A percentile compares a stretch with the other conserved stretches of the same genome.
Evolutionary conservation across 2,797 vertebrate genomes (phyloP).

Genomic region (Anomalospiza imberbis): DNA sequence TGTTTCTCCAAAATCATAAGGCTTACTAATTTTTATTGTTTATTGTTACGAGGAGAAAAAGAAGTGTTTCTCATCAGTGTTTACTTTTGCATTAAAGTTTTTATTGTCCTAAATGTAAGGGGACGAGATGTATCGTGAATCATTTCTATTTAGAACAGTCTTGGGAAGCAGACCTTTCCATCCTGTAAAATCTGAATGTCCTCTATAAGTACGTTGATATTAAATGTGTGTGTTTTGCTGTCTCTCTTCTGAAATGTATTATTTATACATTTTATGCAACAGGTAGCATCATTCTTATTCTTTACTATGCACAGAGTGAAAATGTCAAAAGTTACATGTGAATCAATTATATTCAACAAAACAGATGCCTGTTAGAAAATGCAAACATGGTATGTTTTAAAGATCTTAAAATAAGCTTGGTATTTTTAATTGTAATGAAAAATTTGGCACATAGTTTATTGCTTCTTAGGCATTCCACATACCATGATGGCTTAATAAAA

Average conservation of each 20-base stretch:
- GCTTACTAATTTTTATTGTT: background rate
- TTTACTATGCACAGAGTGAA: constrained; percentile 50
- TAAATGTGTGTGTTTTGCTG: background rate
- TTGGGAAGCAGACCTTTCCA: background rate
- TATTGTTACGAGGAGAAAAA: background rate
- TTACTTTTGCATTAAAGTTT: background rate
- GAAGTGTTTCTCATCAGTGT: background rate
- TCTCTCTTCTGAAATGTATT: background rate
- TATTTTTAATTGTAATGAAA: background rate
- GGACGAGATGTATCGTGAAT: background rate
- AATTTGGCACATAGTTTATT: constrained; percentile 38
- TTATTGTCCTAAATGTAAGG: background rate
- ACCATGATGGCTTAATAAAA: background rate
- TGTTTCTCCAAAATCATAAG: background rate
- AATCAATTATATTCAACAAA: constrained; percentile 68
- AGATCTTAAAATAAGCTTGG: background rate
- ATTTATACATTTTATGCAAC: background rate
- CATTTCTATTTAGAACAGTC: background rate
- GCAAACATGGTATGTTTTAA: background rate
- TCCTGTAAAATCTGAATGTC: background rate
- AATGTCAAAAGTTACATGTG: constrained; percentile 74
- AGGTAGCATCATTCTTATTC: background rate
- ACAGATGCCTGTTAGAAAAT: constrained; percentile 7
- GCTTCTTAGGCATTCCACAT: constrained; percentile 30
- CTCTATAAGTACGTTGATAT: background rate